Evolutionary conservation across 2,888 invertebrate species (phyloP).

Genomic region (Himalopsyche tibetana): DNA sequence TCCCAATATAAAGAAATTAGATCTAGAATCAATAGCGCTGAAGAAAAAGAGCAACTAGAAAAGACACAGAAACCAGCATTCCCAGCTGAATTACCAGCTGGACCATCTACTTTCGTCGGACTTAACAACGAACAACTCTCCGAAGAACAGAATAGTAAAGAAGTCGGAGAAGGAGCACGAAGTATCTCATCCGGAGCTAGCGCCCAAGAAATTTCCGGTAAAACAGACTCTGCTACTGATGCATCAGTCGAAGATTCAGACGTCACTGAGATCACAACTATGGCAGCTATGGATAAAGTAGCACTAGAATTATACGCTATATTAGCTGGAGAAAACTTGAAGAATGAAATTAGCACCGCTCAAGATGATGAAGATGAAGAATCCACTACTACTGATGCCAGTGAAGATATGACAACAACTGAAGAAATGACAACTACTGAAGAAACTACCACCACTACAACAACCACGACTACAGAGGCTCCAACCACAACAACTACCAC

Average conservation of each 20-base stretch:
- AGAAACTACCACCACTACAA: conserved; percentile 74
- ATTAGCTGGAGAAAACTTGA: conserved; percentile 80
- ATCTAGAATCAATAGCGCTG: conserved; percentile 74
- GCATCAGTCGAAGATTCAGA: conserved; percentile 70
- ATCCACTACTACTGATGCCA: conserved; percentile 70
- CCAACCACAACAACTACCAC: conserved; percentile 74
- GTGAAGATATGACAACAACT: conserved; percentile 74
- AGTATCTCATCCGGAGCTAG: neutral
- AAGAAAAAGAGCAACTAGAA: conserved; percentile 71
- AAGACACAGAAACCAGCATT: conserved; percentile 76
- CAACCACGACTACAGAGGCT: conserved; percentile 76
- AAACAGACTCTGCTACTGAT: conserved; percentile 74
- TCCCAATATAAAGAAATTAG: conserved; percentile 76
- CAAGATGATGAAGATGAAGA: conserved; percentile 72
- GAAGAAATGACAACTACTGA: conserved; percentile 74
- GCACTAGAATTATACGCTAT: conserved; percentile 90
- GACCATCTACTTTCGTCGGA: conserved; percentile 74
- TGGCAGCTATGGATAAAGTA: conserved; percentile 87
- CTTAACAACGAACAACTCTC: conserved; percentile 69
- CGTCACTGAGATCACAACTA: conserved; percentile 80
- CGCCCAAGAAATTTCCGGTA: conserved; percentile 67
- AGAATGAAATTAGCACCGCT: conserved; percentile 76
- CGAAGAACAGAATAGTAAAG: conserved; percentile 74
- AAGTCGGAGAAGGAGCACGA: conserved; percentile 66
- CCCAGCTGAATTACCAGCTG: conserved; percentile 75